Percentiles rank a stretch among this genome's conserved stretches.
Evolutionary conservation across 2,797 vertebrate genomes (phyloP).

Genomic region (Coregonus suidteri): DNA sequence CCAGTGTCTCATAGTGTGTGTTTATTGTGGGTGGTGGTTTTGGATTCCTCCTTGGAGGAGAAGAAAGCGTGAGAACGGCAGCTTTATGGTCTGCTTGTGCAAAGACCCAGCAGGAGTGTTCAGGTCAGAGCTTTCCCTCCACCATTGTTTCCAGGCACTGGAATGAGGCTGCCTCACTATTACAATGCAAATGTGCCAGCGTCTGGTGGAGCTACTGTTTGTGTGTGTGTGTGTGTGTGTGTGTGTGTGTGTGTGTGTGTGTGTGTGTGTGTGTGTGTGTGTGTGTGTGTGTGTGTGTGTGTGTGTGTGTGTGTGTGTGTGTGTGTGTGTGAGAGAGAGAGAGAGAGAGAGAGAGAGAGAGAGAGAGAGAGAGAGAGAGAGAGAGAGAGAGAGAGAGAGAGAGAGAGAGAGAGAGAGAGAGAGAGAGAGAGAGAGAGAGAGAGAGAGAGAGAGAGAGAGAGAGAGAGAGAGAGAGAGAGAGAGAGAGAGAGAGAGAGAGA

Average conservation of each 20-base stretch:
- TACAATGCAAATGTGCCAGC: slow-evolving; percentile 51
- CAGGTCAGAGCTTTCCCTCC: slow-evolving; percentile 41
- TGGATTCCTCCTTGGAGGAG: slow-evolving; percentile 21
- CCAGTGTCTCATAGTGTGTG: slow-evolving; percentile 6
- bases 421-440: neutral
- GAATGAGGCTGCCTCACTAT: slow-evolving; percentile 48
- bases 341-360: neutral
- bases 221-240: slow-evolving; percentile 32
- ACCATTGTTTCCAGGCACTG: slow-evolving; percentile 40
- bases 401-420: neutral
- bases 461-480: neutral
- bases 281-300: slow-evolving; percentile 1
- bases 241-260: slow-evolving; percentile 17
- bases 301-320: too few species aligned
- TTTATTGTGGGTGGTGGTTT: slow-evolving; percentile 43
- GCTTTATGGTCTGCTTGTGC: slow-evolving; percentile 34
- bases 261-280: slow-evolving; percentile 18
- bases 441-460: neutral
- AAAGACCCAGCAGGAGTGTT: slow-evolving; percentile 43
- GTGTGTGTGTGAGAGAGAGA: too few species aligned
- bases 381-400: too few species aligned
- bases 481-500: too few species aligned
- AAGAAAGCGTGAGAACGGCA: slow-evolving; percentile 45
- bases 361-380: neutral
- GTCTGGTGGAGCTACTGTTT: slow-evolving; percentile 17